phyloP scores from a whole-genome alignment of 2,113 vertebrate genomes.

The Solenodon paradoxus region DNA sequence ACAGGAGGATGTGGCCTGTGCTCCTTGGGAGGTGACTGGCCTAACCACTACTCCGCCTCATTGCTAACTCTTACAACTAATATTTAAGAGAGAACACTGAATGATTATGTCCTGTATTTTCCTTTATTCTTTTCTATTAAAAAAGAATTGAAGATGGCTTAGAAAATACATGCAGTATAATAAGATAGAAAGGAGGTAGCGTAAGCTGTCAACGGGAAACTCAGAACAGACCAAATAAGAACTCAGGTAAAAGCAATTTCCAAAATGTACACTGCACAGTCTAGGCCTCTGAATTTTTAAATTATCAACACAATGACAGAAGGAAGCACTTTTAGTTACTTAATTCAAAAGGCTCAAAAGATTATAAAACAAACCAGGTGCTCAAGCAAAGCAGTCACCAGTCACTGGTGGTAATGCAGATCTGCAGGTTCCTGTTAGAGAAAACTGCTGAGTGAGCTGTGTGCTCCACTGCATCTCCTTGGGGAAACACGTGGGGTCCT shows the following conservation, averaged over 20 bases:
- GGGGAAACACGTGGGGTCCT: background rate
- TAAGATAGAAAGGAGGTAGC: background rate
- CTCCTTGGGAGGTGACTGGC: too few species aligned
- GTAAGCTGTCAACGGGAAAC: background rate
- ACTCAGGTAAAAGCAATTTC: conserved; percentile 5
- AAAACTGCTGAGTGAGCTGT: background rate
- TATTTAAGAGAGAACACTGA: conserved; percentile 13
- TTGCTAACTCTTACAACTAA: too few species aligned
- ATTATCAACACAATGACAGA: background rate
- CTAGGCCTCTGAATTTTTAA: conserved; percentile 18
- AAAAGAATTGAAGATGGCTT: conserved; percentile 1
- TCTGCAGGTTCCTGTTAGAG: background rate
- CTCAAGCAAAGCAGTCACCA: background rate
- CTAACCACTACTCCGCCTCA: too few species aligned
- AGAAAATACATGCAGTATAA: background rate
- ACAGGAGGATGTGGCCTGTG: too few species aligned
- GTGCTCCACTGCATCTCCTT: background rate
- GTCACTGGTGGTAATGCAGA: background rate
- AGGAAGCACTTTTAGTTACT: conserved; percentile 18
- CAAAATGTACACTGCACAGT: background rate
- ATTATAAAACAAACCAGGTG: background rate
- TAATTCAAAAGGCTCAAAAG: conserved; percentile 24
- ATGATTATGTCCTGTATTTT: background rate
- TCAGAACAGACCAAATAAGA: conserved; percentile 2
- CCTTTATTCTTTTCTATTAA: conserved; percentile 25